Evolutionary conservation across 1,140 invertebrate genomes (phyloP).

Genomic region (Lamellibrachia luymesi): DNA sequence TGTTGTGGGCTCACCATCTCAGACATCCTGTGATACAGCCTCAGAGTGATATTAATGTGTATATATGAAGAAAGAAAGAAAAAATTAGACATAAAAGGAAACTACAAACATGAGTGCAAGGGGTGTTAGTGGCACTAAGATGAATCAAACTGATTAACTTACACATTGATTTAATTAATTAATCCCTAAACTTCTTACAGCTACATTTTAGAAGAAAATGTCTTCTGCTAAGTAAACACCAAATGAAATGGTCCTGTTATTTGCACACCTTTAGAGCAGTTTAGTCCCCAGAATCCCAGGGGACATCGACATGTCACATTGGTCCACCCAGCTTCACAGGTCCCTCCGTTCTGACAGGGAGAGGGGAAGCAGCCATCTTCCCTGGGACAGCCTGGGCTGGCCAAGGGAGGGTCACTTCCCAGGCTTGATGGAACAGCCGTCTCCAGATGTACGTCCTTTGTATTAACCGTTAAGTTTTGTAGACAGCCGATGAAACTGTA

Average conservation of each 20-base stretch:
- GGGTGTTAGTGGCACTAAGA: too few relatives aligned
- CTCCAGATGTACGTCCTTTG: constrained; percentile 29
- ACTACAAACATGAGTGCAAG: too few relatives aligned
- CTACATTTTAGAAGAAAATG: too few relatives aligned
- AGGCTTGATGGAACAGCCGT: constrained; percentile 31
- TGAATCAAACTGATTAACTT: too few relatives aligned
- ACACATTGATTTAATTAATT: too few relatives aligned
- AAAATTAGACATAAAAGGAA: too few relatives aligned
- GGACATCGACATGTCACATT: constrained; percentile 34
- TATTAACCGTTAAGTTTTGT: constrained; percentile 37
- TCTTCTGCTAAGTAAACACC: too few relatives aligned
- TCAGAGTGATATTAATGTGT: background rate
- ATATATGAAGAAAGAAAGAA: background rate
- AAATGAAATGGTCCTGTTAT: too few relatives aligned
- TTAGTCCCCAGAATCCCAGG: constrained; percentile 32
- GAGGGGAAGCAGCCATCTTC: constrained; percentile 32
- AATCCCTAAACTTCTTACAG: too few relatives aligned
- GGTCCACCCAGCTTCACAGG: constrained; percentile 34
- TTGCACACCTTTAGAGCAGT: constrained; percentile 38
- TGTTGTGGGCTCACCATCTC: too few relatives aligned
- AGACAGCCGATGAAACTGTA: constrained; percentile 42
- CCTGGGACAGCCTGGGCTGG: constrained; percentile 38
- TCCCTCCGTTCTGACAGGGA: constrained; percentile 36
- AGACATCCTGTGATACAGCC: too few relatives aligned
- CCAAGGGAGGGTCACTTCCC: constrained; percentile 38